Conservation (phyloP, 2,113 vertebrate species). For the Phyllostomus discolor region DNA sequence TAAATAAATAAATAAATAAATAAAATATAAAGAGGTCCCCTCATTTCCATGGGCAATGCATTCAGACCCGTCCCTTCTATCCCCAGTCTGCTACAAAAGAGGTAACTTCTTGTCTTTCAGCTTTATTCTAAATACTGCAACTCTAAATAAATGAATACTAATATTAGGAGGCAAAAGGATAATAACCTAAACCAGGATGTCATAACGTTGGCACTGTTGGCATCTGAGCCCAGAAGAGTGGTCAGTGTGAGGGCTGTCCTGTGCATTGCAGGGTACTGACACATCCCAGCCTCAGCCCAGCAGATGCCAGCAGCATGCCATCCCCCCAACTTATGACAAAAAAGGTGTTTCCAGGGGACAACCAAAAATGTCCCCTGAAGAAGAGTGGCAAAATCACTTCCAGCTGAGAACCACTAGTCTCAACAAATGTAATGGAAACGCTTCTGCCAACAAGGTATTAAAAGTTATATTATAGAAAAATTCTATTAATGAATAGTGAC, state of each 20-base stretch:
- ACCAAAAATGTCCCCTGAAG: too few relatives aligned
- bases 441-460: background rate
- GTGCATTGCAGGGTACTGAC: background rate
- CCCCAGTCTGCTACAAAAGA: background rate
- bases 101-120: background rate
- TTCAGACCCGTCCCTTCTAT: background rate
- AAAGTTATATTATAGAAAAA: background rate
- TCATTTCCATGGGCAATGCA: background rate
- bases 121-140: background rate
- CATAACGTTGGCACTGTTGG: background rate
- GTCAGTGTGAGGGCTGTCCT: background rate
- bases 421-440: background rate
- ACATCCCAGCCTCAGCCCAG: background rate
- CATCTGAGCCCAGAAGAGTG: background rate
- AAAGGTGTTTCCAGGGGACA: background rate
- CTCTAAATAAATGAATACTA: background rate
- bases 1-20: background rate
- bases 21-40: background rate
- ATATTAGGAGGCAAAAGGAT: background rate
- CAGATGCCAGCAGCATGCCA: rapidly evolving
- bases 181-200: background rate
- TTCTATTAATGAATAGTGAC: background rate
- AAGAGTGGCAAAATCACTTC: background rate
- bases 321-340: background rate
- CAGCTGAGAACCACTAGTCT: background rate